phyloP scores from a whole-genome alignment of 2,888 invertebrate species.

The Drosophila birchii region DNA sequence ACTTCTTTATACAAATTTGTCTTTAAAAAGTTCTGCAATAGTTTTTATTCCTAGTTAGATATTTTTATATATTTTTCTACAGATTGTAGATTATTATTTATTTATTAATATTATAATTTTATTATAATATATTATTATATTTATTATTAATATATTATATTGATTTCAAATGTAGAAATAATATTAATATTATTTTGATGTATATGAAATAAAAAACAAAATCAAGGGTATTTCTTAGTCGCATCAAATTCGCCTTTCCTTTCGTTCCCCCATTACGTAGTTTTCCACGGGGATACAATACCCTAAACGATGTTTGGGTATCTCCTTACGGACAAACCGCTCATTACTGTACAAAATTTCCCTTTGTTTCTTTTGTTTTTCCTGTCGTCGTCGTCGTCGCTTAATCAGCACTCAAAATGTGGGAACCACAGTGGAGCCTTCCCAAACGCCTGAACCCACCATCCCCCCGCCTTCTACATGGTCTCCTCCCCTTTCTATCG shows the following conservation, averaged over 20 bases:
- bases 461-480: background rate
- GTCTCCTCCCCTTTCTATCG: background rate
- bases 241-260: background rate
- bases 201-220: no score
- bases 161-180: no score
- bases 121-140: no score
- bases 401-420: constrained; percentile 44
- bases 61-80: no score
- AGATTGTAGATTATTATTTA: no score
- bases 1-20: no score
- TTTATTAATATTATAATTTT: no score
- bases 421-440: constrained; percentile 27
- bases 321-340: constrained; percentile 16
- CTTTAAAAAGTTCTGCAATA: no score
- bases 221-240: background rate
- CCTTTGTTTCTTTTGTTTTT: constrained; percentile 4
- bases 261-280: background rate
- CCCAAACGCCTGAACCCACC: background rate
- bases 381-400: constrained; percentile 19
- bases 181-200: no score
- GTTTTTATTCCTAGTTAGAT: no score
- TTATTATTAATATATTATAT: no score
- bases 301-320: constrained; percentile 15
- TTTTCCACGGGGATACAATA: constrained; percentile 12
- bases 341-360: constrained; percentile 13